Evolutionary conservation across 2,888 invertebrate species (phyloP).

Genomic region (Osmoderma eremita): DNA sequence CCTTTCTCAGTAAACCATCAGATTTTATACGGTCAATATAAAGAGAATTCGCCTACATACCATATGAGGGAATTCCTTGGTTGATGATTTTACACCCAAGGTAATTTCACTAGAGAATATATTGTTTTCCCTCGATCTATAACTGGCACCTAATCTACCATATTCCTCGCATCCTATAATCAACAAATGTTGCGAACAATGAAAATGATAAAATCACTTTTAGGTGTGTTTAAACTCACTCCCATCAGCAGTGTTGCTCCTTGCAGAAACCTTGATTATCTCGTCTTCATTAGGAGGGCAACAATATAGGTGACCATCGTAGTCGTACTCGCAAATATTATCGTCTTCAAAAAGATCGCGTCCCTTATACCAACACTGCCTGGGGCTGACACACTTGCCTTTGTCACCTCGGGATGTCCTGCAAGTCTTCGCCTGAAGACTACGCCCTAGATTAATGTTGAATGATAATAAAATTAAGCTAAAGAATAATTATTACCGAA

Average conservation of each 20-base stretch:
- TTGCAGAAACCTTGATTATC: background rate
- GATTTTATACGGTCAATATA: no score
- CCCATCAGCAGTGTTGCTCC: no score
- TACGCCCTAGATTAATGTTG: no score
- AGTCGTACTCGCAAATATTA: constrained; percentile 15
- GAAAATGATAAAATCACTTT: no score
- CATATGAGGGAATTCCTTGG: constrained; percentile 52
- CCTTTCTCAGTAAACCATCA: no score
- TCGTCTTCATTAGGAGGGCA: constrained; percentile 8
- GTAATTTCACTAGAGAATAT: constrained; percentile 39
- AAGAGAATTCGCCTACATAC: constrained; percentile 36
- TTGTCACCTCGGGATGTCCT: constrained; percentile 16
- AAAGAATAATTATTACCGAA: no score
- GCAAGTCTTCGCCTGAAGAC: constrained; percentile 20
- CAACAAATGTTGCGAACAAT: background rate
- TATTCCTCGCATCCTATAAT: constrained; percentile 36
- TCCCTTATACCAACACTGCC: constrained; percentile 23
- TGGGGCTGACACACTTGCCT: constrained; percentile 11
- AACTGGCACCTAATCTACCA: constrained; percentile 14
- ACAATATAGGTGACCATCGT: background rate
- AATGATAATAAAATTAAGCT: no score
- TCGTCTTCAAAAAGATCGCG: constrained; percentile 17
- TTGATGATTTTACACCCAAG: constrained; percentile 44
- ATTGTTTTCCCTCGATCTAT: background rate
- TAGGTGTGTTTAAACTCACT: no score